A percentile compares a stretch with the other conserved stretches of the same genome.
Conservation (phyloP, 2,797 vertebrate genomes). For the Pterois miles region DNA sequence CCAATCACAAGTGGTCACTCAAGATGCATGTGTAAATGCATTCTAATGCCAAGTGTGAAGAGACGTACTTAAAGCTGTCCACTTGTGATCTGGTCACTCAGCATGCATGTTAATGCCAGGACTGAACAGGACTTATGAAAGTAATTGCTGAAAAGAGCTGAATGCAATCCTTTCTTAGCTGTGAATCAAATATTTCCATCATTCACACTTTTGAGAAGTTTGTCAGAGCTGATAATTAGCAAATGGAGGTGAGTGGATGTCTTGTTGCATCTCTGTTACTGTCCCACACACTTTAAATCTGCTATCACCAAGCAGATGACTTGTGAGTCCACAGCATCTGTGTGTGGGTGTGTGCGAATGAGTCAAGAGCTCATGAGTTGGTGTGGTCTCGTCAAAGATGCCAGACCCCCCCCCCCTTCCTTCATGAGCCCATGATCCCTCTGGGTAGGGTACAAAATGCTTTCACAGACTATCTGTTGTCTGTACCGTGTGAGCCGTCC, state of each 20-base stretch:
- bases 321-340: slow-evolving; percentile 53
- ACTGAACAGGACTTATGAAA: background rate
- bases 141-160: slow-evolving; percentile 1
- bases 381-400: slow-evolving; percentile 15
- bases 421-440: slow-evolving; percentile 54
- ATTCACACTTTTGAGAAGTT: background rate
- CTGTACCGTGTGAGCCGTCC: slow-evolving; percentile 44
- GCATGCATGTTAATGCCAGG: too few species aligned
- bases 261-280: slow-evolving; percentile 16
- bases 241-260: slow-evolving; percentile 25
- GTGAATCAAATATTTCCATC: background rate
- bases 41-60: too few species aligned
- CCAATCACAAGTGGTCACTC: too few species aligned
- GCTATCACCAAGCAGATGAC: slow-evolving; percentile 63
- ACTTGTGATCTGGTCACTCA: too few species aligned
- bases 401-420: slow-evolving; percentile 6
- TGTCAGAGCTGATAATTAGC: slow-evolving; percentile 36
- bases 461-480: slow-evolving; percentile 56
- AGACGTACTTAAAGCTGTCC: too few species aligned
- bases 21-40: too few species aligned
- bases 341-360: slow-evolving; percentile 63
- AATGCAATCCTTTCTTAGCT: background rate
- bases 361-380: slow-evolving; percentile 60
- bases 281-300: slow-evolving; percentile 28
- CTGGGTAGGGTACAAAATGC: slow-evolving; percentile 53